These are phyloP conservation scores for Polymixis lichenea DNA, from an alignment of 2,888 invertebrate genomes.

Conservation along the genomic window DNA sequence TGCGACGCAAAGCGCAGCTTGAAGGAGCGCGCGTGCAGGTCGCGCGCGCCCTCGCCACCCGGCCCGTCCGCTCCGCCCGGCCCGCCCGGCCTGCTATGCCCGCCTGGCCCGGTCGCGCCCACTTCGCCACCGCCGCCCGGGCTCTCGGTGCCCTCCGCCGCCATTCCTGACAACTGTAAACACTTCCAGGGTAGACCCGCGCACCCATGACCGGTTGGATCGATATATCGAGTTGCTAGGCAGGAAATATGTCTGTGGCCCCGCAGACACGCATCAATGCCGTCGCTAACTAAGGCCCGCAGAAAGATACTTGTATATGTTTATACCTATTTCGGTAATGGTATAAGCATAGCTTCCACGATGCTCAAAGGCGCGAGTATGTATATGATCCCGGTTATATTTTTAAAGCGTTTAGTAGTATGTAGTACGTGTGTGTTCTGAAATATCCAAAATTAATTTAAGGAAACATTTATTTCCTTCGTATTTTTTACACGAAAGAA, in stretches of 20 bases:
- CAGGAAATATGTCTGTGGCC: not conserved
- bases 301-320: not conserved
- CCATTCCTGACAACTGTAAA: conserved; percentile 13
- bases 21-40: conserved; percentile 76
- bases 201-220: conserved; percentile 6
- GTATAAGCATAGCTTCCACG: not conserved
- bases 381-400: not conserved
- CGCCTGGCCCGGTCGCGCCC: conserved; percentile 11
- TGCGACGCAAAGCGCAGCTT: conserved; percentile 84
- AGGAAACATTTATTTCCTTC: no score
- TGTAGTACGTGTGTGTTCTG: not conserved
- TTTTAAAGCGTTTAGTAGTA: not conserved
- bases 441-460: not conserved
- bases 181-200: not conserved
- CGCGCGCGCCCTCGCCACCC: conserved; percentile 31
- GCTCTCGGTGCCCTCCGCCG: conserved; percentile 19
- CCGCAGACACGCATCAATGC: not conserved
- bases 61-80: conserved; percentile 35
- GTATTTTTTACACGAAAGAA: not conserved
- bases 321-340: not conserved
- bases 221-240: conserved; percentile 55
- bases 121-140: conserved; percentile 28
- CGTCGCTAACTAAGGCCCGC: not conserved
- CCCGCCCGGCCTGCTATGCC: conserved; percentile 12
- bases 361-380: not conserved